These are phyloP conservation scores for Melanerpes aurifrons DNA, from an alignment of 2,113 vertebrate genomes.

Conservation along the genomic window DNA sequence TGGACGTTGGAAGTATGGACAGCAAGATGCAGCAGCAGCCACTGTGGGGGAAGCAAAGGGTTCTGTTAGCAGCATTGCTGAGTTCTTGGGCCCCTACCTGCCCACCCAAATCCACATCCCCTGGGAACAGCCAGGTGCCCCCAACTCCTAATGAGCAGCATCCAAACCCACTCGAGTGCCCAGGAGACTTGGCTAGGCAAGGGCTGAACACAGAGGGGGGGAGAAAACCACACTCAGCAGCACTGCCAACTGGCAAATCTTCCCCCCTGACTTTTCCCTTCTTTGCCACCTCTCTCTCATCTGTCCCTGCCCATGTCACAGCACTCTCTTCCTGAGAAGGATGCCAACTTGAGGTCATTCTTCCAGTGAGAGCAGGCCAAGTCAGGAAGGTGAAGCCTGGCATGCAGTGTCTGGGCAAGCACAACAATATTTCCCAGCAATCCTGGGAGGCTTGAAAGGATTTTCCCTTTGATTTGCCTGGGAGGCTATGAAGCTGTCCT, in stretches of 20 bases:
- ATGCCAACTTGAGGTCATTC: neutral
- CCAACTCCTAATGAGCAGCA: neutral
- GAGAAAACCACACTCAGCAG: neutral
- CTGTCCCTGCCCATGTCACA: neutral
- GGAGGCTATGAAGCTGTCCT: slow-evolving; percentile 45
- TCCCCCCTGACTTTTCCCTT: neutral
- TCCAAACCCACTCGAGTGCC: neutral
- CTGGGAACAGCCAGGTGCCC: neutral
- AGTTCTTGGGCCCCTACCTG: neutral
- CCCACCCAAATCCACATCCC: fast-evolving
- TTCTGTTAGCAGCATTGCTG: neutral
- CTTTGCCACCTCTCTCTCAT: neutral
- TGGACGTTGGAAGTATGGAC: neutral
- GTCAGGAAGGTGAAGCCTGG: neutral
- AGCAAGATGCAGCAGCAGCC: neutral
- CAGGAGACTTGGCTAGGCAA: neutral
- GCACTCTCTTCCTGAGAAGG: neutral
- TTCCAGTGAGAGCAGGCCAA: neutral
- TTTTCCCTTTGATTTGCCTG: slow-evolving; percentile 8
- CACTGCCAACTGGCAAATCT: neutral
- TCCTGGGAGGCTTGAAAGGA: neutral
- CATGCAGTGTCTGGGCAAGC: neutral
- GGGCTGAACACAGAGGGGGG: neutral
- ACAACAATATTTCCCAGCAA: neutral
- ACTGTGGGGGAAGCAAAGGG: neutral